Conservation (phyloP, 64 coral and sea anemone genomes). For the Catalaphyllia jardinei region DNA sequence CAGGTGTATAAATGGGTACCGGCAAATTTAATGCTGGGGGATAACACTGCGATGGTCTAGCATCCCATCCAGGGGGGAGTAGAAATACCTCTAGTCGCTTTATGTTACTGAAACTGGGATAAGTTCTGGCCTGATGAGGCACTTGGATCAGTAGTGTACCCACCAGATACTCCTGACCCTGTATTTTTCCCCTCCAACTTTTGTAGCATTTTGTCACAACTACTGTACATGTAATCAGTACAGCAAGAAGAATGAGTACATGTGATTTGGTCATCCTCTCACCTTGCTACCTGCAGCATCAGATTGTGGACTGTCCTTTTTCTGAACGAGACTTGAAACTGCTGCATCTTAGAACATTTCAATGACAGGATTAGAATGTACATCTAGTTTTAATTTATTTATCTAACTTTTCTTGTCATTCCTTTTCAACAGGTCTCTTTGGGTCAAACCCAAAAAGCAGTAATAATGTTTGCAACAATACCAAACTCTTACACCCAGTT, state of each 20-base stretch:
- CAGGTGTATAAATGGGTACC: too few species aligned
- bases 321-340: not conserved
- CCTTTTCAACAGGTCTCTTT: not conserved
- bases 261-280: not conserved
- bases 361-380: not conserved
- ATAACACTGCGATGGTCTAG: too few species aligned
- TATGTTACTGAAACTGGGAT: too few species aligned
- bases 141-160: too few species aligned
- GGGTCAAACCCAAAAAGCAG: not conserved
- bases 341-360: not conserved
- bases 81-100: too few species aligned
- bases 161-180: not conserved
- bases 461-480: too few species aligned
- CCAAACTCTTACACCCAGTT: too few species aligned
- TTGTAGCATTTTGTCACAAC: not conserved
- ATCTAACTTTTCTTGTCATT: not conserved
- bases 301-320: not conserved
- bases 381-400: not conserved
- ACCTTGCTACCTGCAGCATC: constrained; percentile 28
- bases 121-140: too few species aligned
- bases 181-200: not conserved
- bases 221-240: not conserved
- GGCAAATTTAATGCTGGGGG: too few species aligned
- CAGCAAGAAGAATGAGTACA: not conserved
- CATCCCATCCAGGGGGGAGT: too few species aligned